These are phyloP conservation scores for Pollenia amentaria DNA, from an alignment of 2,888 invertebrate species.

Conservation along the genomic window DNA sequence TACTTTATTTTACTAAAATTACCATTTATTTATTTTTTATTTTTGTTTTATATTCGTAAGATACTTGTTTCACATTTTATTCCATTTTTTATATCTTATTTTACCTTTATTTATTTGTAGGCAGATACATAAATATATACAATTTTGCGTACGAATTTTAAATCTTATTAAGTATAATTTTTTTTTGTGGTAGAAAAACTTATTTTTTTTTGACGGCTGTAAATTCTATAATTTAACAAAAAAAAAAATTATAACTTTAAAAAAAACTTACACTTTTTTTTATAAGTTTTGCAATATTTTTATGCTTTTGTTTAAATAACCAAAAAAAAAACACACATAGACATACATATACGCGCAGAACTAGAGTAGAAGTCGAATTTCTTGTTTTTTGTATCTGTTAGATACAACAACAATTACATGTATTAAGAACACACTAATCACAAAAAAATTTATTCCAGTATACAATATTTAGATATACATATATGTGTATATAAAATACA, in stretches of 20 bases:
- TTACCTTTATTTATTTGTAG: slow-evolving; percentile 5
- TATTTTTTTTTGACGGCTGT: not conserved
- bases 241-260: slow-evolving; percentile 9
- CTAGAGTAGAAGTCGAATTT: slow-evolving; percentile 20
- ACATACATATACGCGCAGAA: slow-evolving; percentile 11
- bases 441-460: slow-evolving; percentile 36
- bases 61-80: not conserved
- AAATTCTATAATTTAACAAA: not conserved
- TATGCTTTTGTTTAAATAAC: slow-evolving; percentile 51
- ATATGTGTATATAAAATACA: slow-evolving; percentile 11
- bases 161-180: not conserved
- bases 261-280: not conserved
- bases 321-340: slow-evolving; percentile 9
- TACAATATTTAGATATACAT: not conserved
- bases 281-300: slow-evolving; percentile 42
- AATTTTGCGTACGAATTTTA: slow-evolving; percentile 15
- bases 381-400: slow-evolving; percentile 55
- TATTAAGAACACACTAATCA: slow-evolving; percentile 42
- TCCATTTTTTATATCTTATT: not conserved
- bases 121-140: slow-evolving; percentile 20
- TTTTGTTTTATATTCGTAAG: not conserved
- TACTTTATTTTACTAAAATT: slow-evolving; percentile 1
- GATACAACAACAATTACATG: slow-evolving; percentile 33
- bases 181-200: slow-evolving; percentile 2
- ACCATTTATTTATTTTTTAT: too few species aligned